Conservation (phyloP, 2,113 vertebrate species). For the Choloepus hoffmanni region DNA sequence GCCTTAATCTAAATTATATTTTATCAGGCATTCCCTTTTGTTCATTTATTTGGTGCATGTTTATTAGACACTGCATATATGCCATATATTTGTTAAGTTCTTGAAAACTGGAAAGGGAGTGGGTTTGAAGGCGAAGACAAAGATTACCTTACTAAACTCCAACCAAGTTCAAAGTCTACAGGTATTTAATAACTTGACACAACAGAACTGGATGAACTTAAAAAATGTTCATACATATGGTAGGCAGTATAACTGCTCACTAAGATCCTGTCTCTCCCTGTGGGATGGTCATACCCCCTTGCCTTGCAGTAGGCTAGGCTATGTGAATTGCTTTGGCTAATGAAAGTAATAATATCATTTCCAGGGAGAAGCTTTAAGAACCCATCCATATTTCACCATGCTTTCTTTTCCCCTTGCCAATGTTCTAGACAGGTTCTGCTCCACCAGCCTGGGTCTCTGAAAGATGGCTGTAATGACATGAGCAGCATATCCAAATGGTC, state of each 20-base stretch:
- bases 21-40: neutral
- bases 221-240: neutral
- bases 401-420: neutral
- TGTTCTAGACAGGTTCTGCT: neutral
- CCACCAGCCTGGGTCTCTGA: neutral
- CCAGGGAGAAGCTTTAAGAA: neutral
- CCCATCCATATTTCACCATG: neutral
- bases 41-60: neutral
- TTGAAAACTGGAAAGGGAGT: neutral
- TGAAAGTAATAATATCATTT: neutral
- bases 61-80: conserved; percentile 8
- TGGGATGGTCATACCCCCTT: neutral
- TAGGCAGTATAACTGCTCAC: neutral
- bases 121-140: conserved; percentile 2
- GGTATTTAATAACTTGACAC: neutral
- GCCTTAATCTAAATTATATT: conserved; percentile 8
- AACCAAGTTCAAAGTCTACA: neutral
- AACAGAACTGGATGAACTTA: conserved; percentile 24
- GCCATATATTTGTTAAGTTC: neutral
- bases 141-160: conserved; percentile 36
- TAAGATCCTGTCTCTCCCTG: neutral
- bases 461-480: neutral
- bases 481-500: neutral
- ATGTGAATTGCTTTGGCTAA: neutral
- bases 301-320: neutral